Evolutionary conservation across 2,888 invertebrate species (phyloP), one percentile per base, ranked within the genome.

Genomic region (Polietes domitor): DNA sequence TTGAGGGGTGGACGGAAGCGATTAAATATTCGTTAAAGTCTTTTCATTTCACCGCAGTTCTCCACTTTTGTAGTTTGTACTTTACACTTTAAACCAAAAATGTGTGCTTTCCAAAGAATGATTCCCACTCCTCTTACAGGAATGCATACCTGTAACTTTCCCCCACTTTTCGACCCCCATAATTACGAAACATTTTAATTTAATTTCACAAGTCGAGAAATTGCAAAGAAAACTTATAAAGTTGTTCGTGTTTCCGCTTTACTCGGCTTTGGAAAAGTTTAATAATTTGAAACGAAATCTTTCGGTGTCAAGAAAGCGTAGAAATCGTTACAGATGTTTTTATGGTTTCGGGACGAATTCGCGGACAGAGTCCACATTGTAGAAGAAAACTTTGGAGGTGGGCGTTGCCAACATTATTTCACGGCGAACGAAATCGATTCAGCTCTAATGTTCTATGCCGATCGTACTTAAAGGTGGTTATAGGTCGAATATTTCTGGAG

Each of bases 161-260:
- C n/a, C n/a, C n/a, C n/a, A n/a, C n/a, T 12, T 24, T 24, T 24
- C 61, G 17, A 28, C 61, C 32, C 65, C 65, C 68, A 21, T 68
- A 68, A 68, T 68, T 41, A 68, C 68, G 37, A 68, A 68, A 41
- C 68, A 68, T 68, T 68, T 24, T 43, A 68, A 68, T 68, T 68
- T 68, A 68, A 43, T 68, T 68, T 43, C 12, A 2, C 41, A 15
- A 41, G 43, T 68, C 4, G 10, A 19, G 17, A 41, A 68, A 68
- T 24, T 24, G 6, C 2, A 19, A 24, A 61, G 24, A 61, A 61
- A 68, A 68, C 32, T 63, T 63, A n/a, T 32, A 63, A 63, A 58
- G 58, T 32, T 17, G 65, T 65, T 65, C 17, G 17, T 65, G 37
- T 12, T 65, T n/a, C 19, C 41, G 32, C 41, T n/a, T n/a, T 9